Evolutionary conservation across 2,888 invertebrate species (phyloP).

Genomic region (Thereva nobilitata): DNA sequence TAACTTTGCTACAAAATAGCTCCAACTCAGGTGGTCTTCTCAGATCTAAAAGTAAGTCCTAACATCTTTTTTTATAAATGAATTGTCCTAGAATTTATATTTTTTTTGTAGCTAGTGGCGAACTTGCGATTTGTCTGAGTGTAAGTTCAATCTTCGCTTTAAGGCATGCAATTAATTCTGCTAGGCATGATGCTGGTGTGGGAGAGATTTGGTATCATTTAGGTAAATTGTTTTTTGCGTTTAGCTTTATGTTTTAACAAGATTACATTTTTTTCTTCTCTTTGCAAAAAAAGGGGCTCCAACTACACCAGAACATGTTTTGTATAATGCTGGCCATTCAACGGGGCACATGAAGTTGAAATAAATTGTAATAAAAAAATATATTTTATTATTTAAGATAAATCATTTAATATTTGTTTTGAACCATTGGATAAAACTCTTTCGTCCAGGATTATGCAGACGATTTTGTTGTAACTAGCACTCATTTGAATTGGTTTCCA

Average conservation of each 20-base stretch:
- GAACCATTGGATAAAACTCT: no score
- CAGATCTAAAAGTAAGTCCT: constrained; percentile 70
- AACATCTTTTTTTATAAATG: neutral
- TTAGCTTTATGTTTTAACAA: neutral
- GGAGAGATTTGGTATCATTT: constrained; percentile 8
- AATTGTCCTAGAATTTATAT: constrained; percentile 28
- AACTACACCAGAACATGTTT: constrained; percentile 1
- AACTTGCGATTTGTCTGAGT: constrained; percentile 65
- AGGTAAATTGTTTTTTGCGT: neutral
- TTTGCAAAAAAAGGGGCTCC: constrained; percentile 49
- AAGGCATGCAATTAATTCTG: constrained; percentile 69
- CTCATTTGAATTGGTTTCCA: no score
- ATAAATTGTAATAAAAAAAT: no score
- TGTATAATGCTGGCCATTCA: constrained; percentile 41
- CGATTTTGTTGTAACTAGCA: no score
- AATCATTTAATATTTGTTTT: no score
- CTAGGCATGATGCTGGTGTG: constrained; percentile 67
- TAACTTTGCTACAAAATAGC: constrained; percentile 69
- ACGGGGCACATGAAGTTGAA: neutral
- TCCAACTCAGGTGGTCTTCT: constrained; percentile 69
- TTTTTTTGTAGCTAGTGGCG: constrained; percentile 63
- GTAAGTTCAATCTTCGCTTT: constrained; percentile 66
- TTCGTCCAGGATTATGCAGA: no score
- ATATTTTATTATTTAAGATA: no score
- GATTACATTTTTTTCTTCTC: no score